These are phyloP conservation scores for Dryomyza anilis DNA, from an alignment of 2,888 invertebrate genomes.

Conservation along the genomic window DNA sequence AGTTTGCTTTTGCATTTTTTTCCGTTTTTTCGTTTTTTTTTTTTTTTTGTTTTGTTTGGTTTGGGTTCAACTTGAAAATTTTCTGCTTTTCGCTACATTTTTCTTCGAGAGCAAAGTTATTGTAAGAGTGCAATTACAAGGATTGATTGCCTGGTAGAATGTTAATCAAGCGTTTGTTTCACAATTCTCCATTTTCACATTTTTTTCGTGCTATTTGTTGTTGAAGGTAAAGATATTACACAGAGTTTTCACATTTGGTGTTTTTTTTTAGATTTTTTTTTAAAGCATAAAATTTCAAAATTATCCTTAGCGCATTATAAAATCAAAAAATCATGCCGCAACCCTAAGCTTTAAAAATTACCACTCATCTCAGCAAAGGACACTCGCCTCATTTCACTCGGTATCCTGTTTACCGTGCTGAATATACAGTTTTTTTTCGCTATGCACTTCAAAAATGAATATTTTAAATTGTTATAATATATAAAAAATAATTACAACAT, in stretches of 20 bases:
- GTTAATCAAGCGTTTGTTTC: conserved; percentile 42
- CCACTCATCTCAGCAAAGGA: conserved; percentile 40
- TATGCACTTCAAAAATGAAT: too few species aligned
- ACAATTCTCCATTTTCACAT: too few species aligned
- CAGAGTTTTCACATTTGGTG: too few species aligned
- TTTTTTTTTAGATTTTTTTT: too few species aligned
- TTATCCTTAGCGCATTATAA: too few species aligned
- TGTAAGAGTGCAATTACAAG: conserved; percentile 54
- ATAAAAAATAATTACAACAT: neutral
- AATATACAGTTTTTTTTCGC: too few species aligned
- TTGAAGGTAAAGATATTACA: too few species aligned
- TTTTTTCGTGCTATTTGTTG: too few species aligned
- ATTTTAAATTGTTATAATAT: too few species aligned
- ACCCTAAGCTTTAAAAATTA: conserved; percentile 46
- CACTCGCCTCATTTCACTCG: conserved; percentile 53
- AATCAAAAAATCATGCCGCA: too few species aligned
- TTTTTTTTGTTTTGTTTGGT: conserved; percentile 26
- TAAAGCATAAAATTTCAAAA: too few species aligned
- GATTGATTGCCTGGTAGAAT: conserved; percentile 59
- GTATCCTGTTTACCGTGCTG: neutral
- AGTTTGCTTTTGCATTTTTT: conserved; percentile 33
- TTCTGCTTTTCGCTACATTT: conserved; percentile 54
- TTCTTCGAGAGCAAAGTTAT: conserved; percentile 47
- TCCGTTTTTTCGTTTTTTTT: conserved; percentile 36
- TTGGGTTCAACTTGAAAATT: too few species aligned